These are phyloP conservation scores for Nibea albiflora DNA, from an alignment of 2,113 vertebrate genomes.

Conservation along the genomic window DNA sequence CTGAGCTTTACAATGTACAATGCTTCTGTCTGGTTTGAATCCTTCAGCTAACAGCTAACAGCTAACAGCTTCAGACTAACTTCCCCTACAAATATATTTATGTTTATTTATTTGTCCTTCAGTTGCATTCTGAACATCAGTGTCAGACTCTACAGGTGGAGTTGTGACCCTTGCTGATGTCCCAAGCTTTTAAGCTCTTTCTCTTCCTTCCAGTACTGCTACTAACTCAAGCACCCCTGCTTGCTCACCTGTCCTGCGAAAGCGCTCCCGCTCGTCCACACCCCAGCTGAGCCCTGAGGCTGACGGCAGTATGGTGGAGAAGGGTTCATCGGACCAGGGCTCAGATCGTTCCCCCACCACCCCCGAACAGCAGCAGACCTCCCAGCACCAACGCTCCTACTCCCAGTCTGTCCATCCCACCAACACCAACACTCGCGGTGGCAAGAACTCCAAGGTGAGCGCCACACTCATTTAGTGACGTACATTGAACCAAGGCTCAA, in stretches of 20 bases:
- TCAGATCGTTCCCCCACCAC: slow-evolving; percentile 92
- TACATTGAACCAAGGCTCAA: background rate
- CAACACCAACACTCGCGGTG: slow-evolving; percentile 84
- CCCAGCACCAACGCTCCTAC: slow-evolving; percentile 79
- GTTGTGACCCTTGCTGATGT: background rate
- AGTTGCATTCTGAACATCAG: no score
- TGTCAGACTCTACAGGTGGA: no score
- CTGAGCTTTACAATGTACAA: no score
- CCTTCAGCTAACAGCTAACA: no score
- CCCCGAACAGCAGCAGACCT: slow-evolving; percentile 82
- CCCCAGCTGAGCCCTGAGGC: slow-evolving; percentile 86
- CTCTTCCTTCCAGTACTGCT: slow-evolving; percentile 85
- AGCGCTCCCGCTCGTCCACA: slow-evolving; percentile 89
- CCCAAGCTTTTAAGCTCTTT: background rate
- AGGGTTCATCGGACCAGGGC: slow-evolving; percentile 88
- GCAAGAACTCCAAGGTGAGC: slow-evolving; percentile 93
- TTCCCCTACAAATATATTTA: no score
- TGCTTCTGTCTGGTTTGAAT: no score
- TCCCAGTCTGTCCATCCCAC: slow-evolving; percentile 85
- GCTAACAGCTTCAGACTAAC: no score
- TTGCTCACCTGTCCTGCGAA: slow-evolving; percentile 93
- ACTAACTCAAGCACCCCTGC: slow-evolving; percentile 94
- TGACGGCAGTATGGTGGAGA: slow-evolving; percentile 92
- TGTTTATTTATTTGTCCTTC: no score
- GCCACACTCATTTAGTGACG: background rate